These are phyloP conservation scores for Acomys russatus DNA, from an alignment of 2,797 vertebrate genomes.

Conservation along the genomic window DNA sequence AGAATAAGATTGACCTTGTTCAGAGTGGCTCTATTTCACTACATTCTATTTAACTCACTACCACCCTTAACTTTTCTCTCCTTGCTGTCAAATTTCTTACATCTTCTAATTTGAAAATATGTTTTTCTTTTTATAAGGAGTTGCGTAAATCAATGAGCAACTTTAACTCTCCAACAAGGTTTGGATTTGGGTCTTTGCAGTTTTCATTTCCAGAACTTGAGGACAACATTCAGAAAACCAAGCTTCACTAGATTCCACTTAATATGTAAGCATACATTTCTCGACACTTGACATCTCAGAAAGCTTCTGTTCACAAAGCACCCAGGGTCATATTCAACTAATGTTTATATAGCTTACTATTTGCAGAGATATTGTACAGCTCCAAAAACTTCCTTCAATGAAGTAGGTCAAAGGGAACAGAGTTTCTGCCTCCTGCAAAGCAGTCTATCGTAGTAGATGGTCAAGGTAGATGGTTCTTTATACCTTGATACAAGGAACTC, in stretches of 20 bases:
- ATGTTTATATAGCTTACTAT: not conserved
- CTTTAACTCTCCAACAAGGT: constrained; percentile 44
- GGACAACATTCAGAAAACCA: not conserved
- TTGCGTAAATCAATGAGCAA: not conserved
- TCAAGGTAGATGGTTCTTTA: not conserved
- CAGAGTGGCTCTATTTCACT: not conserved
- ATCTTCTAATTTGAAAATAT: constrained; percentile 12
- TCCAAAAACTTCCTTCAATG: not conserved
- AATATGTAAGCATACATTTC: not conserved
- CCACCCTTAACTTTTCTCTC: not conserved
- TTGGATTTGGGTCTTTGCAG: not conserved
- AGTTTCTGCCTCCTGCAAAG: not conserved
- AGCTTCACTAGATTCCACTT: not conserved
- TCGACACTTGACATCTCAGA: constrained; percentile 10
- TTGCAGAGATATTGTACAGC: not conserved
- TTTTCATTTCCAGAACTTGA: not conserved
- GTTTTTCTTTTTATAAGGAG: not conserved
- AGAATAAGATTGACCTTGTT: constrained; percentile 57
- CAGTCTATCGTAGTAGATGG: rapidly evolving
- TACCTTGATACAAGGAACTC: too few relatives aligned
- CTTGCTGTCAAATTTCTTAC: constrained; percentile 29
- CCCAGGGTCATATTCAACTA: not conserved
- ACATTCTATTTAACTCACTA: constrained; percentile 47
- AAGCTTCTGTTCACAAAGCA: not conserved
- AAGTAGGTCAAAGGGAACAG: not conserved